Percentiles rank a stretch among this genome's conserved stretches.
These are phyloP conservation scores for Calyptommatus sinebrachiatus DNA, from an alignment of 2,113 vertebrate species.

Conservation along the genomic window DNA sequence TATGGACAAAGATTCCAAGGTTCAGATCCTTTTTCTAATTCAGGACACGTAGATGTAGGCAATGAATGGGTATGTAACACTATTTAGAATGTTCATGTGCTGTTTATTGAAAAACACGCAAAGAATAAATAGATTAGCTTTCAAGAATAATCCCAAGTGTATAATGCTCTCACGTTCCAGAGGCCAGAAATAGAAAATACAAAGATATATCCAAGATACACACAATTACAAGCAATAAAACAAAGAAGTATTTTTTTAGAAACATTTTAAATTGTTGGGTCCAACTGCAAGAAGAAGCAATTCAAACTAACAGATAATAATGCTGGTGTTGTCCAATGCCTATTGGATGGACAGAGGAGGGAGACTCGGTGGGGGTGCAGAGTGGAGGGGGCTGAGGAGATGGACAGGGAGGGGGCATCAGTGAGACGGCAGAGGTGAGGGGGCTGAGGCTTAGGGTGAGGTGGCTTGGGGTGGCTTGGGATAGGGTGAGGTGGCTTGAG, in stretches of 20 bases:
- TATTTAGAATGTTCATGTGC: not conserved
- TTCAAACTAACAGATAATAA: not conserved
- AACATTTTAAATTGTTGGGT: not conserved
- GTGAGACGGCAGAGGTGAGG: too few relatives aligned
- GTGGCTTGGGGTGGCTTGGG: too few relatives aligned
- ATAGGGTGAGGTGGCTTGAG: too few relatives aligned
- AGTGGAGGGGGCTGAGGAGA: too few relatives aligned
- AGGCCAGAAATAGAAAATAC: not conserved
- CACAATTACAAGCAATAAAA: not conserved
- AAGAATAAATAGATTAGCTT: not conserved
- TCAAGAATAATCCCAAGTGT: not conserved
- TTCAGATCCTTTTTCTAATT: conserved; percentile 10
- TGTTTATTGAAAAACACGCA: conserved; percentile 8
- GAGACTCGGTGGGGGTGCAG: too few relatives aligned
- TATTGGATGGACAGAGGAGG: too few relatives aligned
- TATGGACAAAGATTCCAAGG: not conserved
- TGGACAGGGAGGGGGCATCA: too few relatives aligned
- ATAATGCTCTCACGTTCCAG: not conserved
- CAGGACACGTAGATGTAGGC: not conserved
- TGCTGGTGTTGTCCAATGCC: not conserved
- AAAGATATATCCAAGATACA: not conserved
- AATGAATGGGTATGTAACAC: not conserved
- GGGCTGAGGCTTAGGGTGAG: too few relatives aligned
- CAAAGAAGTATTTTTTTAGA: not conserved
- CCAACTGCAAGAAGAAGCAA: not conserved